Percentiles rank a stretch among this genome's conserved stretches.
Conservation (phyloP, 1,140 invertebrate genomes). For the Asobara japonica region DNA sequence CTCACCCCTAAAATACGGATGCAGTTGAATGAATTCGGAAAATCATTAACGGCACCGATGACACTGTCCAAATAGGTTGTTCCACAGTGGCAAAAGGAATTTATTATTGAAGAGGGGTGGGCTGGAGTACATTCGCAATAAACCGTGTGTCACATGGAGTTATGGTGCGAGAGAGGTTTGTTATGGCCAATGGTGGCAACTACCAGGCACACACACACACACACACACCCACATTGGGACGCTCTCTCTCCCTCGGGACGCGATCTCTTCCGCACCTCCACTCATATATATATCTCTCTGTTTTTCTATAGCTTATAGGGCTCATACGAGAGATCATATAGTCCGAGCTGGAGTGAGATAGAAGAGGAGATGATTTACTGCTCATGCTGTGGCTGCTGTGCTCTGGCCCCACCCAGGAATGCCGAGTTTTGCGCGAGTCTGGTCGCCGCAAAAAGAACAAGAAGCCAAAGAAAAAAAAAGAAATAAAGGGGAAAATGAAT, state of each 20-base stretch:
- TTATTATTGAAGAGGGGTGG: conserved; percentile 53
- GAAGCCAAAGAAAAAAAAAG: conserved; percentile 16
- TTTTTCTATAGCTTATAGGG: background rate
- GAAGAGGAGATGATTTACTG: conserved; percentile 36
- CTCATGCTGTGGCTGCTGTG: conserved; percentile 17
- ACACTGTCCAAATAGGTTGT: conserved; percentile 52
- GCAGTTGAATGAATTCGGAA: background rate
- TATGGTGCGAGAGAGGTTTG: conserved; percentile 55
- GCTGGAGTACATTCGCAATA: conserved; percentile 60
- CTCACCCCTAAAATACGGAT: conserved; percentile 5
- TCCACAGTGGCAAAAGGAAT: conserved; percentile 54
- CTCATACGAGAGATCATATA: background rate
- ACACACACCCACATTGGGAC: conserved; percentile 21
- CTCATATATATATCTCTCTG: conserved; percentile 7
- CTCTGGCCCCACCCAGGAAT: conserved; percentile 63
- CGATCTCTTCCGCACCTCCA: background rate
- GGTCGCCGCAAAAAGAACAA: conserved; percentile 36
- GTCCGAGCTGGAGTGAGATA: background rate
- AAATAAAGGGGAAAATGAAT: background rate
- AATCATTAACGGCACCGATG: conserved; percentile 40
- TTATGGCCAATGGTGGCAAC: conserved; percentile 59
- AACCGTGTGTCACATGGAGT: conserved; percentile 60
- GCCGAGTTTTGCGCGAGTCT: conserved; percentile 62
- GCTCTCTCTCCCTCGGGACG: background rate
- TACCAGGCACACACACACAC: conserved; percentile 44